A percentile compares a stretch with the other conserved stretches of the same genome.
Conservation (phyloP, 1,140 invertebrate genomes). For the Pachypeltis micranthus region DNA sequence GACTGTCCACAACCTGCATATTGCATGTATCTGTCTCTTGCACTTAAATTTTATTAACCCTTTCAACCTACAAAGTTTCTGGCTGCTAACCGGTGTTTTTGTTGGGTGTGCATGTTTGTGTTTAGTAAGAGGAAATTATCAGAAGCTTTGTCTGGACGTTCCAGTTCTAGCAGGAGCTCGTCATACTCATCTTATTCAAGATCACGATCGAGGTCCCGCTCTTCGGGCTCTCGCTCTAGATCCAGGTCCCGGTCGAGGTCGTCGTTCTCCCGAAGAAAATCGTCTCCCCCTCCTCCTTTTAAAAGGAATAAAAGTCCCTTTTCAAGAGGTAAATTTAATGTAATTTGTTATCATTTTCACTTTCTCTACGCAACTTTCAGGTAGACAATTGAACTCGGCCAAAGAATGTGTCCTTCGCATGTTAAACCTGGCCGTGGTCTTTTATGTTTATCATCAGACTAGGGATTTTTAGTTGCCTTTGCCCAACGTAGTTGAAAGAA, state of each 20-base stretch:
- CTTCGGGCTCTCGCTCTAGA: constrained; percentile 28
- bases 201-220: constrained; percentile 36
- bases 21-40: too few species aligned
- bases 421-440: too few species aligned
- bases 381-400: too few species aligned
- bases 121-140: not conserved
- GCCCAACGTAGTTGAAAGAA: too few species aligned
- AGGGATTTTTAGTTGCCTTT: too few species aligned
- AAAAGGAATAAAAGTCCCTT: not conserved
- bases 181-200: constrained; percentile 30
- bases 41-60: too few species aligned
- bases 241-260: constrained; percentile 44
- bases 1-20: too few species aligned
- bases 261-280: not conserved
- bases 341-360: too few species aligned
- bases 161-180: constrained; percentile 7
- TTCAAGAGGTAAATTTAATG: not conserved
- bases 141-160: not conserved
- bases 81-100: not conserved
- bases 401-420: too few species aligned
- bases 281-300: not conserved
- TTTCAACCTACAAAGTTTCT: too few species aligned
- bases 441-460: too few species aligned
- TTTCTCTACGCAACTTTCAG: too few species aligned
- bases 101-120: not conserved